Evolutionary conservation across 2,888 invertebrate genomes (phyloP).

Genomic region (Dasypolia templi): DNA sequence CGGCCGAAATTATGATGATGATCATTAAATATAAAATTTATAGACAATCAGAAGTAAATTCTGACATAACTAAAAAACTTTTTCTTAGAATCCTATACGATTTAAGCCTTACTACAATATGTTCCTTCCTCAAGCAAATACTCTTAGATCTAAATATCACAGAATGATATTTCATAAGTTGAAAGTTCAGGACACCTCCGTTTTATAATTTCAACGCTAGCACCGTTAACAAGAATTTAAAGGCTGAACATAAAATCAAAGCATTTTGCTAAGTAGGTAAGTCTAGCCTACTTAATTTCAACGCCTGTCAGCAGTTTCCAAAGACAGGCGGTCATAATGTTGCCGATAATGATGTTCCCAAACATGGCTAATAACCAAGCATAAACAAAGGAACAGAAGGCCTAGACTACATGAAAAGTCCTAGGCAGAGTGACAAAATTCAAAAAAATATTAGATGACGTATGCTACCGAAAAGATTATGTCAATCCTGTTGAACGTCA

Average conservation of each 20-base stretch:
- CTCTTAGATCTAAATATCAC: slow-evolving; percentile 42
- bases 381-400: not conserved
- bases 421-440: too few species aligned
- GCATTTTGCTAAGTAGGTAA: slow-evolving; percentile 20
- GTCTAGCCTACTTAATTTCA: slow-evolving; percentile 19
- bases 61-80: not conserved
- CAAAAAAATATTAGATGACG: not conserved
- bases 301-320: not conserved
- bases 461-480: not conserved
- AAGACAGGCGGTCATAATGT: not conserved
- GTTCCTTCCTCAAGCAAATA: not conserved
- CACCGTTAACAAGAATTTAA: slow-evolving; percentile 22
- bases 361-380: not conserved
- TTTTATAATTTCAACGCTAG: slow-evolving; percentile 36
- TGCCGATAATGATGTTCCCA: not conserved
- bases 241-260: slow-evolving; percentile 18
- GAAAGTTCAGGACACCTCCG: slow-evolving; percentile 36
- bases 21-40: too few species aligned
- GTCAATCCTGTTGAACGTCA: not conserved
- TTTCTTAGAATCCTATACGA: not conserved
- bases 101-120: slow-evolving; percentile 11
- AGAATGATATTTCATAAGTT: slow-evolving; percentile 37
- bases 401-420: too few species aligned
- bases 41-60: not conserved
- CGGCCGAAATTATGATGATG: too few species aligned